Conservation (phyloP, 2,888 invertebrate genomes). For the Nomada ferruginata region DNA sequence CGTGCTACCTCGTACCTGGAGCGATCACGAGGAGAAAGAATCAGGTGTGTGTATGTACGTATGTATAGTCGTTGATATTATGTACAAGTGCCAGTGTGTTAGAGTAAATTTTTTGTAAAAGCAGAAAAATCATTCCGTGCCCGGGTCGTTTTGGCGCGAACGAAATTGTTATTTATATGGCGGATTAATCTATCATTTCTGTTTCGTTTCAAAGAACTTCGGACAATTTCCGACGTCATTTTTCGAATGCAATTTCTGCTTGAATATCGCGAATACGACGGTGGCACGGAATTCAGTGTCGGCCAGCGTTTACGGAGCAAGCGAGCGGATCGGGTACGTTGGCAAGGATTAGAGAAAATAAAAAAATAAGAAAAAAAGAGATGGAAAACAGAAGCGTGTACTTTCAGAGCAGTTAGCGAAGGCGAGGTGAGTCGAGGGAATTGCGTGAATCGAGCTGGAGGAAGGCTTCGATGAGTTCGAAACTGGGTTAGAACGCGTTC, state of each 20-base stretch:
- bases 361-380: not conserved
- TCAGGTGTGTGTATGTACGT: conserved; percentile 1
- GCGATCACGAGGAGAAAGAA: conserved; percentile 58
- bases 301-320: too few relatives aligned
- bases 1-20: conserved; percentile 69
- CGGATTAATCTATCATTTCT: too few relatives aligned
- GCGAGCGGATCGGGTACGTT: not conserved
- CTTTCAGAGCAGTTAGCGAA: conserved; percentile 48
- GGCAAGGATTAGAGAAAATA: conserved; percentile 11
- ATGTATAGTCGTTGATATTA: not conserved
- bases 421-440: conserved; percentile 45
- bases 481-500: conserved; percentile 56
- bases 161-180: not conserved
- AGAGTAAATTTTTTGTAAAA: conserved; percentile 35
- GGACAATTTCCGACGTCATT: too few relatives aligned
- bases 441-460: conserved; percentile 16
- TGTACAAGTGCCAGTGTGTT: conserved; percentile 23
- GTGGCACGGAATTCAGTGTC: too few relatives aligned
- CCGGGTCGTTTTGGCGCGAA: conserved; percentile 34
- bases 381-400: conserved; percentile 23
- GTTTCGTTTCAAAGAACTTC: too few relatives aligned
- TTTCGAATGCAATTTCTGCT: too few relatives aligned
- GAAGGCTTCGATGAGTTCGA: conserved; percentile 33
- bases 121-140: conserved; percentile 65
- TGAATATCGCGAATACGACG: too few relatives aligned